Evolutionary conservation across 1,140 invertebrate genomes (phyloP).

Genomic region (Drosophila arawakana): DNA sequence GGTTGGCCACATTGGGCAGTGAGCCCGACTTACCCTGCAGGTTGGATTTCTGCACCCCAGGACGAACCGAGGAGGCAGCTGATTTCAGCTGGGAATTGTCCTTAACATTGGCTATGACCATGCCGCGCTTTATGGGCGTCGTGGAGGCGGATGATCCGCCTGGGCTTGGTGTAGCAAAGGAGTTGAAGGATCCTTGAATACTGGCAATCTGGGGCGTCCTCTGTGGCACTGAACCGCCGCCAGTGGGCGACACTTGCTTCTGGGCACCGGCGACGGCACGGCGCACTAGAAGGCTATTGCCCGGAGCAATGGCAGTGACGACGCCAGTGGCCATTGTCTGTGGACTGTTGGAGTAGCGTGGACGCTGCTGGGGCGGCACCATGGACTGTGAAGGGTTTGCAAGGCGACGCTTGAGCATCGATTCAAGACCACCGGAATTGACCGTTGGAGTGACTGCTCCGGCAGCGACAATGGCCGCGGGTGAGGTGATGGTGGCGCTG

Average conservation of each 20-base stretch:
- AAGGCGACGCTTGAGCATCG: constrained; percentile 54
- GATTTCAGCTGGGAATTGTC: neutral
- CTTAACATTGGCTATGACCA: constrained; percentile 63
- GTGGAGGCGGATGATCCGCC: neutral
- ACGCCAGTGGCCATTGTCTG: neutral
- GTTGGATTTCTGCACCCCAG: neutral
- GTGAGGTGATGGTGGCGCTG: neutral
- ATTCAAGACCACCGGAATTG: neutral
- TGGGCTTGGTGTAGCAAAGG: constrained; percentile 47
- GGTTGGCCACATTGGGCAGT: constrained; percentile 24
- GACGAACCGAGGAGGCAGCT: neutral
- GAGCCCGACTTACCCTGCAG: neutral
- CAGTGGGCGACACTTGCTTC: constrained; percentile 40
- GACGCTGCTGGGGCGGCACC: constrained; percentile 40
- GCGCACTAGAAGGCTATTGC: constrained; percentile 41
- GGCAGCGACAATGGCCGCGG: neutral
- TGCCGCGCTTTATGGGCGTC: constrained; percentile 40
- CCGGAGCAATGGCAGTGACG: constrained; percentile 2
- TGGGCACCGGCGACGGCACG: neutral
- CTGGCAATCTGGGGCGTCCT: constrained; percentile 57
- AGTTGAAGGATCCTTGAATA: constrained; percentile 45
- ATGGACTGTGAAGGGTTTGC: neutral
- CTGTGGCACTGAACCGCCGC: constrained; percentile 15
- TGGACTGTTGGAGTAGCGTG: constrained; percentile 44
- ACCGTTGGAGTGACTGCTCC: neutral